Evolutionary conservation across 2,113 vertebrate genomes (phyloP), one percentile per base, ranked within the genome.

Genomic region (Austrofundulus limnaeus): DNA sequence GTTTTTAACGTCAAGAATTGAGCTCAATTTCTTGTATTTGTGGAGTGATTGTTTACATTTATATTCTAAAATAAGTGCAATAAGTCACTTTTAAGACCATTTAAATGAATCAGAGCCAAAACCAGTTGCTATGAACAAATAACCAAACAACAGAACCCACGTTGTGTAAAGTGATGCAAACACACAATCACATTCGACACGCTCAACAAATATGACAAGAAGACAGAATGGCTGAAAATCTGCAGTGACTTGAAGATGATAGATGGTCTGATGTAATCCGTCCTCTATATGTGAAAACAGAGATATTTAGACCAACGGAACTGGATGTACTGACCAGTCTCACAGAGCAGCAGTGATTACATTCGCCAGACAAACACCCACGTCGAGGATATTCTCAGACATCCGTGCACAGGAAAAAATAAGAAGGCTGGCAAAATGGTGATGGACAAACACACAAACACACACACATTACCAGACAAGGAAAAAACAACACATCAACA

Each of bases 401-500:
- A 83, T 52, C 38, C 48, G 46, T 4, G 43, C 51, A 77, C 17
- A 59, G 21, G 24, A 52, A 47, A 17, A 57, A 57, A n/a, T 50
- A 37, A 34, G 9, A 5, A 8, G 17, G 47, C 21, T 0, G 0
- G 2, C 38, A 17, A 76, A 66, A 79, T 20, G 31, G 34, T 16
- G 52, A 73, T 7, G 16, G 57, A 59, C 57, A 47, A 49, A 62
- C 41, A 73, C 60, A 78, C 47, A n/a, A n/a, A n/a, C n/a, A n/a
- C n/a, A n/a, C n/a, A n/a, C n/a, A n/a, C n/a, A 47, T 13, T n/a
- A 16, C 52, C 50, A 68, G 31, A 79, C 47, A 9, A 34, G 5
- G n/a, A 43, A 43, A 71, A 78, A n/a, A n/a, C n/a, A 84, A 72
- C 56, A 77, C 64, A 70, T 49, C 85, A 83, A 87, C 77, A 78